phyloP scores from a whole-genome alignment of 2,888 invertebrate genomes.

The Stegophylla sp. region DNA sequence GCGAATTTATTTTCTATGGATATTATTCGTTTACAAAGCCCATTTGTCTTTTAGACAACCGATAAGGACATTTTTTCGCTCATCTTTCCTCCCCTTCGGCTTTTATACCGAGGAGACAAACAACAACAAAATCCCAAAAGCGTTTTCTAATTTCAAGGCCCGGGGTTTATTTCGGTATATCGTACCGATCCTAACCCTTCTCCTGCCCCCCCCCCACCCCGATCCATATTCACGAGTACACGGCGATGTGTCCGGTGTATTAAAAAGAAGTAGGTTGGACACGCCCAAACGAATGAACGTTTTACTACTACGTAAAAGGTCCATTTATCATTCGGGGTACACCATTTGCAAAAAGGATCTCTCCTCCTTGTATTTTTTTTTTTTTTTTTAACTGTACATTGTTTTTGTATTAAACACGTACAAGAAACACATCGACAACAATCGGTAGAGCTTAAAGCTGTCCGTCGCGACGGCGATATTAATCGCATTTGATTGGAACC shows the following conservation, averaged over 20 bases:
- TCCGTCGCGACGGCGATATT: conserved; percentile 8
- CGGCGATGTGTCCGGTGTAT: conserved; percentile 46
- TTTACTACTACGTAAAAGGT: conserved; percentile 47
- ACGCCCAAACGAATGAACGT: conserved; percentile 40
- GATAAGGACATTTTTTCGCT: conserved; percentile 53
- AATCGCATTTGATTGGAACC: conserved; percentile 44
- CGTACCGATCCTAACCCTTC: conserved; percentile 5
- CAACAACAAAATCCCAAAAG: conserved; percentile 54
- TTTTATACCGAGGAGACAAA: conserved; percentile 24
- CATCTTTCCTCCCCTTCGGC: background rate
- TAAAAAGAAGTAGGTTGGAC: conserved; percentile 48
- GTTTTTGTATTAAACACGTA: conserved; percentile 43
- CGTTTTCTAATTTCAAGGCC: conserved; percentile 53
- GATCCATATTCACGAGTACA: background rate
- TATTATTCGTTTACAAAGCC: conserved; percentile 53
- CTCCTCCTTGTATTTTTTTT: too few relatives aligned
- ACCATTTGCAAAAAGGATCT: conserved; percentile 41
- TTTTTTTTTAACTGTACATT: conserved; percentile 34
- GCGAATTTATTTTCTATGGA: conserved; percentile 51
- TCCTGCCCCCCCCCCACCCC: background rate
- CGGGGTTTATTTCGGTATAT: conserved; percentile 36
- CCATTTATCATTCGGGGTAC: conserved; percentile 55
- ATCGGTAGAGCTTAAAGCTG: conserved; percentile 34
- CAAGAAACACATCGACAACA: conserved; percentile 21
- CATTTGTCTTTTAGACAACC: conserved; percentile 56